phyloP scores from a whole-genome alignment of 2,113 vertebrate species.

The Corythornis vintsioides region DNA sequence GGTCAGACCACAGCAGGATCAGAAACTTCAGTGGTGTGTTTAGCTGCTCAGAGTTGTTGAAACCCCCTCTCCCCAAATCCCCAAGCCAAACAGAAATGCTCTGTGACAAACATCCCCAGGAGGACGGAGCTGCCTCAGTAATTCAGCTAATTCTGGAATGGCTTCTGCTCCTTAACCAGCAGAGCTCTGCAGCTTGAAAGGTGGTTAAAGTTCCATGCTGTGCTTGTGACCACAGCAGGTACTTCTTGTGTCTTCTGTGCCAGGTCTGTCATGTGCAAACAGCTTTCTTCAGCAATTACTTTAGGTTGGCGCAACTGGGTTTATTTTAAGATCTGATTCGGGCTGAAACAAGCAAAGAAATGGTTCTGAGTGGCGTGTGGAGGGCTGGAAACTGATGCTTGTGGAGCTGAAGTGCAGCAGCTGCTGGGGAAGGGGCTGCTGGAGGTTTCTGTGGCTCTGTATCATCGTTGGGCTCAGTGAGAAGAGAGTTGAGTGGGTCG shows the following conservation, averaged over 20 bases:
- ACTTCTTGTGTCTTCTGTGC: background rate
- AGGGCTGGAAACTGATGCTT: background rate
- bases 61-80: background rate
- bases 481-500: background rate
- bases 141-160: background rate
- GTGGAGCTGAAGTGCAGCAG: background rate
- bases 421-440: background rate
- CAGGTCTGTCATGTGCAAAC: background rate
- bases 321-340: conserved; percentile 40
- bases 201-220: background rate
- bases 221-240: background rate
- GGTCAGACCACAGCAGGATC: accelerated
- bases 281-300: background rate
- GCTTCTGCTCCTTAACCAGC: background rate
- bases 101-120: accelerated
- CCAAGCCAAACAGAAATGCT: background rate
- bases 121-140: background rate
- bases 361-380: background rate
- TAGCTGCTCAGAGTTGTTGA: background rate
- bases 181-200: background rate
- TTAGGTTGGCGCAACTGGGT: background rate
- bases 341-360: background rate
- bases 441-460: background rate
- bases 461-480: background rate
- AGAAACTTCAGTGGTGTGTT: background rate